Evolutionary conservation across 1,140 invertebrate genomes (phyloP).

Genomic region (Scylla paramamosain): DNA sequence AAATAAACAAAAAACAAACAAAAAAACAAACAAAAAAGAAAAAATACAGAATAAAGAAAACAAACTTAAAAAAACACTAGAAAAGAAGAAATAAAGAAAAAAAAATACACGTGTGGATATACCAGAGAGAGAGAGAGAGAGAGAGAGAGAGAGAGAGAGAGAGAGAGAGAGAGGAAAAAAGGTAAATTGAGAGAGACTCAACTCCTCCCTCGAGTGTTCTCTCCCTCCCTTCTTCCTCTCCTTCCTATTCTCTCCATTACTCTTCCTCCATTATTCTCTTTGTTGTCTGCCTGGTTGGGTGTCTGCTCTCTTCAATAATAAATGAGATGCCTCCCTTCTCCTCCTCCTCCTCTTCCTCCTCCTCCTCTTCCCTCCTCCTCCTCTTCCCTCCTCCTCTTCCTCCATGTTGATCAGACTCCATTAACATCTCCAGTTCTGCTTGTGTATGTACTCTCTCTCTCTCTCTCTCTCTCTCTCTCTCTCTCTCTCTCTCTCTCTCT

Average conservation of each 20-base stretch:
- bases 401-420: not conserved
- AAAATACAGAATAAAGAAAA: too few species aligned
- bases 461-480: too few species aligned
- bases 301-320: too few species aligned
- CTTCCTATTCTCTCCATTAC: not conserved
- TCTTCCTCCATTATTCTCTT: not conserved
- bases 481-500: too few species aligned
- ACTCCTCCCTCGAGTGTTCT: not conserved
- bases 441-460: too few species aligned
- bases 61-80: too few species aligned
- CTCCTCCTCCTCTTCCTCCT: not conserved
- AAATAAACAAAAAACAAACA: too few species aligned
- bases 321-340: not conserved
- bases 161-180: not conserved
- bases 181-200: slow-evolving; percentile 12
- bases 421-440: too few species aligned
- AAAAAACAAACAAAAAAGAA: too few species aligned
- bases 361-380: not conserved
- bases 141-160: not conserved
- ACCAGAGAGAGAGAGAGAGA: not conserved
- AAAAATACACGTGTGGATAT: too few species aligned
- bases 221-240: not conserved
- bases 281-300: too few species aligned
- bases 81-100: too few species aligned
- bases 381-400: not conserved